These are phyloP conservation scores for Gopherus evgoodei DNA, from an alignment of 2,113 vertebrate species.

Conservation along the genomic window DNA sequence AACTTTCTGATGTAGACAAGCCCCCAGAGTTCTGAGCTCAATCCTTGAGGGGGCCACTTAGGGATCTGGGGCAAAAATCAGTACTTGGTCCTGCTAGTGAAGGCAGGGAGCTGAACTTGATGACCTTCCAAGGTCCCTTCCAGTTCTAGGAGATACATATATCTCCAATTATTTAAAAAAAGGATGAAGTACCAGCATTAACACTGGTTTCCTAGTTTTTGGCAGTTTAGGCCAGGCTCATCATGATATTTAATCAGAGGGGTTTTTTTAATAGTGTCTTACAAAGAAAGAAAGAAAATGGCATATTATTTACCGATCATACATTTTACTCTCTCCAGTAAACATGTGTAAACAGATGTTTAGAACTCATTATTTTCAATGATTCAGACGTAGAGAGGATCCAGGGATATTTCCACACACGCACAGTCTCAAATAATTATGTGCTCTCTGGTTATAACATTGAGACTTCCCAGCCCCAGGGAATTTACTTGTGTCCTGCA, in stretches of 20 bases:
- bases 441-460: not conserved
- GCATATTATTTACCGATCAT: not conserved
- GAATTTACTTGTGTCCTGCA: not conserved
- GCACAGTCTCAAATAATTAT: not conserved
- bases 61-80: too few relatives aligned
- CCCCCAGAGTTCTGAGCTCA: too few relatives aligned
- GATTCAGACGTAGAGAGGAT: not conserved
- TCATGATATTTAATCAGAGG: not conserved
- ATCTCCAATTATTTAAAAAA: too few relatives aligned
- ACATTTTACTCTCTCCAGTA: not conserved
- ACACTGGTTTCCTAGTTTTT: not conserved
- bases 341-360: not conserved
- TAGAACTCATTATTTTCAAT: not conserved
- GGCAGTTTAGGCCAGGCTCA: not conserved
- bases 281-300: not conserved
- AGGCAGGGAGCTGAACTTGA: too few relatives aligned
- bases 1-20: too few relatives aligned
- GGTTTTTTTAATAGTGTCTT: not conserved
- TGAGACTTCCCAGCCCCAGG: not conserved
- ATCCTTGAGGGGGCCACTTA: too few relatives aligned
- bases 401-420: not conserved
- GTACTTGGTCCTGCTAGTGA: too few relatives aligned
- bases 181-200: not conserved
- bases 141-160: too few relatives aligned
- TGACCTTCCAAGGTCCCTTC: too few relatives aligned